Evolutionary conservation across 2,113 vertebrate genomes (phyloP).

Genomic region (Stegostoma tigrinum): DNA sequence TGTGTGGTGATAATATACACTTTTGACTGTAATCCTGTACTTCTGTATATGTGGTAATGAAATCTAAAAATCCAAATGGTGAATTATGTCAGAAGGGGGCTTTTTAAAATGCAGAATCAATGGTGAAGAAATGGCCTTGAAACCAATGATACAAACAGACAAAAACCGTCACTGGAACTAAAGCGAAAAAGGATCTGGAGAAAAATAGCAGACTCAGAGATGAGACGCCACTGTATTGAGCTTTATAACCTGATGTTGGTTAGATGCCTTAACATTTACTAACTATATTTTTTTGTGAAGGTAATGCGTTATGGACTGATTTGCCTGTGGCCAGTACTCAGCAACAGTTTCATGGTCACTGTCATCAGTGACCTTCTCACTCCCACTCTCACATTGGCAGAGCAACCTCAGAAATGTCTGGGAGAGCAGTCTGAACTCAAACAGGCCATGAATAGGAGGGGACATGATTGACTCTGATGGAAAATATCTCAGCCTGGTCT

Average conservation of each 20-base stretch:
- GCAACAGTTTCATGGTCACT: not conserved
- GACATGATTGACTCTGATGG: not conserved
- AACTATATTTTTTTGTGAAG: not conserved
- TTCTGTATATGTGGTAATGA: no score
- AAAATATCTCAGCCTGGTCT: not conserved
- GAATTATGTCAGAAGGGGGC: no score
- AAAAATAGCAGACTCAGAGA: not conserved
- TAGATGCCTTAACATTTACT: not conserved
- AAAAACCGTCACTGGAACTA: not conserved
- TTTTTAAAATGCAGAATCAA: not conserved
- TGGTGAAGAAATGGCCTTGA: not conserved
- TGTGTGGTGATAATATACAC: no score
- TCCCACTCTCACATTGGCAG: not conserved
- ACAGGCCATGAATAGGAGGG: not conserved
- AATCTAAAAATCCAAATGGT: no score
- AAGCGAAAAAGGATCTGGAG: not conserved
- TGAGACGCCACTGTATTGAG: not conserved
- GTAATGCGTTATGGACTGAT: not conserved
- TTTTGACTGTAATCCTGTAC: no score
- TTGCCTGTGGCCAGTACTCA: not conserved
- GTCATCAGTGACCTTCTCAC: not conserved
- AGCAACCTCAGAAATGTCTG: not conserved
- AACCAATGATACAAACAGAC: not conserved
- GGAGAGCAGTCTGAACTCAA: not conserved
- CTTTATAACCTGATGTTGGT: not conserved